Evolutionary conservation across 2,888 invertebrate genomes (phyloP).

Genomic region (Eumacrocentrus americanus): DNA sequence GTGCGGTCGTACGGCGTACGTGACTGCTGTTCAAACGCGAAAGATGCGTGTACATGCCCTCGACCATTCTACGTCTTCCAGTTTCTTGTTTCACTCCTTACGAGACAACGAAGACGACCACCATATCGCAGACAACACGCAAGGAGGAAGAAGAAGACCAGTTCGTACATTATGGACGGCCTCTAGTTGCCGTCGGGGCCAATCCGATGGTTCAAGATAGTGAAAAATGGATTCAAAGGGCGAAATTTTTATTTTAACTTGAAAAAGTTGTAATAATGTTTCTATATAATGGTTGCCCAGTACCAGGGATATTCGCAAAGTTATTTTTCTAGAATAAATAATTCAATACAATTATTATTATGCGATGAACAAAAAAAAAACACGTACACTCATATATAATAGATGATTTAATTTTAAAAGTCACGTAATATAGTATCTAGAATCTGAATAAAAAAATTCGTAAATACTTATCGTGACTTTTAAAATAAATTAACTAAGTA

Average conservation of each 20-base stretch:
- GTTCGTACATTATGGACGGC: background rate
- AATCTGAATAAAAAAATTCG: background rate
- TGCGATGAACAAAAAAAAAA: constrained; percentile 14
- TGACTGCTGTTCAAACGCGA: constrained; percentile 16
- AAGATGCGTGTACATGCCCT: constrained; percentile 12
- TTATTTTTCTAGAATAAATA: constrained; percentile 58
- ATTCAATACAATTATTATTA: constrained; percentile 45
- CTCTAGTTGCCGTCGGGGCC: too few species aligned
- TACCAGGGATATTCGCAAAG: constrained; percentile 40
- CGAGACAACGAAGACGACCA: background rate
- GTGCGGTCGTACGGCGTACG: constrained; percentile 15
- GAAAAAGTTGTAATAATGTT: constrained; percentile 45
- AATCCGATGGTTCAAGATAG: background rate
- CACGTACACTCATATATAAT: constrained; percentile 9
- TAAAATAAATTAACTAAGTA: constrained; percentile 2
- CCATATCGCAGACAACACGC: background rate
- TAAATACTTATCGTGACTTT: background rate
- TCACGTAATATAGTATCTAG: too few species aligned
- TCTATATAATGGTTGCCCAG: constrained; percentile 38
- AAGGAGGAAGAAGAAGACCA: background rate
- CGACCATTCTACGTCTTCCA: constrained; percentile 13
- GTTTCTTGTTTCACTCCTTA: constrained; percentile 11
- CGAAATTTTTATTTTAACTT: constrained; percentile 58
- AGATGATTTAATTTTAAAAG: background rate
- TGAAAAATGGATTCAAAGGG: background rate